Evolutionary conservation across 35 echinoderm and acorn worm genomes (phyloP).

Genomic region (Lytechinus pictus): DNA sequence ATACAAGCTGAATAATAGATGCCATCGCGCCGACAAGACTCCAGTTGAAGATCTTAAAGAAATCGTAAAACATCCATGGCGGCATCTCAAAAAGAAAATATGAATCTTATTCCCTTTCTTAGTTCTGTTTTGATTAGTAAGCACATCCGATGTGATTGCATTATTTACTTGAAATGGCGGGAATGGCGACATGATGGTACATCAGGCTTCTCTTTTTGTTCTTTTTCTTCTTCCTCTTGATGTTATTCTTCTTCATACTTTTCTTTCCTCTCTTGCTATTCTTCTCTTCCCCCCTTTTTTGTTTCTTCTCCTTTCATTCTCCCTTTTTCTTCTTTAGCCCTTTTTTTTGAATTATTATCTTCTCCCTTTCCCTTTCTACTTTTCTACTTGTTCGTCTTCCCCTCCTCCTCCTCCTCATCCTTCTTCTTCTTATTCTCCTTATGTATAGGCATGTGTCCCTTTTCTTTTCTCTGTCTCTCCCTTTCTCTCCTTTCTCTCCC

Average conservation of each 20-base stretch:
- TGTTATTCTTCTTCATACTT: neutral
- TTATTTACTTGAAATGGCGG: neutral
- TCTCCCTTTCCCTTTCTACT: neutral
- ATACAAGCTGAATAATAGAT: constrained; percentile 7
- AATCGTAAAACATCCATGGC: constrained; percentile 4
- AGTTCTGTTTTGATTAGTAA: constrained; percentile 14
- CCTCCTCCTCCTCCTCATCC: neutral
- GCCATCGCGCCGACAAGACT: neutral
- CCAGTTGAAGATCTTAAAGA: neutral
- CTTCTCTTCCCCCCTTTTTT: neutral
- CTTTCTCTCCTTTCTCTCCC: neutral
- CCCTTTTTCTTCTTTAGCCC: neutral
- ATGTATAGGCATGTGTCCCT: no score
- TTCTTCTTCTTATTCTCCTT: neutral
- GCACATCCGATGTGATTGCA: neutral
- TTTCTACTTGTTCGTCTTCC: neutral
- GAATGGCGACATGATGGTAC: neutral
- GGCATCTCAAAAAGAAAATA: neutral
- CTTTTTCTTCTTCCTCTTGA: neutral
- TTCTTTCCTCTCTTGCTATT: neutral
- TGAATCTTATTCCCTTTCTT: constrained; percentile 13
- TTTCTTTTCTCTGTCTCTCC: neutral
- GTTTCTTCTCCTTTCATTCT: neutral
- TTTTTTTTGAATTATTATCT: no score
- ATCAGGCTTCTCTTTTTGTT: neutral